Evolutionary conservation across 2,888 invertebrate genomes (phyloP).

Genomic region (Myathropa florea): DNA sequence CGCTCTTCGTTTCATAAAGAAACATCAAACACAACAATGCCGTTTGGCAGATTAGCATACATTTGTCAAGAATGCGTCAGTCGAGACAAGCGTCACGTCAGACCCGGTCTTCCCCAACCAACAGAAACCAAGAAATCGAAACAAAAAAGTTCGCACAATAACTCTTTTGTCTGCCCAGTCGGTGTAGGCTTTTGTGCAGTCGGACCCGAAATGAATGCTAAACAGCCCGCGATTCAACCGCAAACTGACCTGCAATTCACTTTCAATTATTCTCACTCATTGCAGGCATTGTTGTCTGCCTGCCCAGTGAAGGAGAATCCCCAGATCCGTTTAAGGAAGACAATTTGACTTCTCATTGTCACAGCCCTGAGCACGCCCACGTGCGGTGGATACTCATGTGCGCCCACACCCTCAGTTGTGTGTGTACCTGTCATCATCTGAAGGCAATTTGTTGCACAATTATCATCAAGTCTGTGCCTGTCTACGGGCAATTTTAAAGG

Average conservation of each 20-base stretch:
- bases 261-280: not conserved
- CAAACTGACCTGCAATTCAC: not conserved
- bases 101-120: not conserved
- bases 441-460: not conserved
- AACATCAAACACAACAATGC: not conserved
- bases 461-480: not conserved
- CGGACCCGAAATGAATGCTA: not conserved
- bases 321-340: not conserved
- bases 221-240: not conserved
- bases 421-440: not conserved
- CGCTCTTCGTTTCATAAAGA: not conserved
- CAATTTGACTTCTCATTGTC: not conserved
- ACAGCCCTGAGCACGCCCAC: not conserved
- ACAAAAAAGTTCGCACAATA: not conserved
- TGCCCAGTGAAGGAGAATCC: not conserved
- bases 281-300: not conserved
- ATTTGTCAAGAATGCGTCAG: not conserved
- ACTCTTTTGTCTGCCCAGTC: not conserved
- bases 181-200: not conserved
- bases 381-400: not conserved
- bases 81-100: not conserved
- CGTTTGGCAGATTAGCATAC: not conserved
- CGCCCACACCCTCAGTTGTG: not conserved
- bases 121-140: not conserved
- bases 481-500: not conserved